These are phyloP conservation scores for Plagiodera versicolora DNA, from an alignment of 2,888 invertebrate species.

Conservation along the genomic window DNA sequence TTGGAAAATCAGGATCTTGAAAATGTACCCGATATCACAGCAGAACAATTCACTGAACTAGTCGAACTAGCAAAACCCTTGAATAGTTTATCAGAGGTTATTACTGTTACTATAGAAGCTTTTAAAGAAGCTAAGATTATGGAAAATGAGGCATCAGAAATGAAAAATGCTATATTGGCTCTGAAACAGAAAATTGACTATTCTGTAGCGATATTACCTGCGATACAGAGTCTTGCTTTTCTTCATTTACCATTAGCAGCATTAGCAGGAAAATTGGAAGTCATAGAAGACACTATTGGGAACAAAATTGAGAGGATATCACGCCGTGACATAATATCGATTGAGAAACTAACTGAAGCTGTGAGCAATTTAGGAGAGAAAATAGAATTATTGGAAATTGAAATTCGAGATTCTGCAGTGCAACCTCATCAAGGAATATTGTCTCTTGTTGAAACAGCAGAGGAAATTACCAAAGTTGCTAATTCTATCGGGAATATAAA, in stretches of 20 bases:
- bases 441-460: constrained; percentile 24
- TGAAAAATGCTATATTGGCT: constrained; percentile 12
- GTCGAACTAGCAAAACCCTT: constrained; percentile 19
- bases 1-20: constrained; percentile 14
- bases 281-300: constrained; percentile 6
- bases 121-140: constrained; percentile 15
- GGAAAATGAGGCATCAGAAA: constrained; percentile 26
- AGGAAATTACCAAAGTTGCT: constrained; percentile 15
- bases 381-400: constrained; percentile 9
- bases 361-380: neutral
- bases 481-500: neutral
- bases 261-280: constrained; percentile 3
- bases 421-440: constrained; percentile 10
- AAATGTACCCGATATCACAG: constrained; percentile 4
- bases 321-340: constrained; percentile 10
- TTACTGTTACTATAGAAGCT: constrained; percentile 11
- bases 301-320: neutral
- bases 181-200: constrained; percentile 3
- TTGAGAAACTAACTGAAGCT: constrained; percentile 13
- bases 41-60: constrained; percentile 1
- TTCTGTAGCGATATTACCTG: constrained; percentile 1
- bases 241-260: constrained; percentile 17
- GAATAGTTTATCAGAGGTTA: constrained; percentile 21
- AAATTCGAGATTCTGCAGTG: neutral
- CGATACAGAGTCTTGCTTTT: constrained; percentile 1